Base-by-base conservation (phyloP, 2,113 vertebrate species). In the Antennarius striatus region DNA sequence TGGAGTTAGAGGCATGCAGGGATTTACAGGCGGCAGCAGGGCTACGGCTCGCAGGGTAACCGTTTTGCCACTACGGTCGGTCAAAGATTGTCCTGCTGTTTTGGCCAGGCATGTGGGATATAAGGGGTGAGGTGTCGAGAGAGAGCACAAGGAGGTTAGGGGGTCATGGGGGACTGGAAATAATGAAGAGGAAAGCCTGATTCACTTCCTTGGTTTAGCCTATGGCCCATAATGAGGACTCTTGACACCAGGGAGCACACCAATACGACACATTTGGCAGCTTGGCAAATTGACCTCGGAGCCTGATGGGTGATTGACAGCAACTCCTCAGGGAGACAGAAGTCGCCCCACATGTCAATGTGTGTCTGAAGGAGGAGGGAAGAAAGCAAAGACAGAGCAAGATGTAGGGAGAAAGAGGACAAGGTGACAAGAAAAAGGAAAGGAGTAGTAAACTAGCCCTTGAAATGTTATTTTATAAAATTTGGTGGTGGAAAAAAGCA, bases 181-280 rank as follows among this genome's bases (percentile, higher is more conserved):
- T 84, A 89, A 90, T 86, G 80, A 86, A 89, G 83, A 77, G 86
- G 74, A 84, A 88, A 84, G 85, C 75, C 81, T 84, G 59, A 62
- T 82, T 79, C 78, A 86, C 82, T 91, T 86, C 88, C 90, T 91
- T 89, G 84, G 90, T 91, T 92, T 91, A 91, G 86, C 90, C 90
- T 92, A 90, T 91, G 87, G 83, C 90, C 91, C 77, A 48, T 91
- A 91, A 92, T 91, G 88, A 91, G 85, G 79, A 80, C 76, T 86
- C 85, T 78, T 86, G 88, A 89, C 90, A 82, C 77, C 49, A 15
- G 62, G 85, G 81, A 84, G 80, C 75, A 73, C 84, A 85, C 72
- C 72, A 79, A 86, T 79, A 86, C 70, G 81, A 89, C 86, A 88
- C 86, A 84, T 90, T 88, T 86, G 87, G 82, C 82, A 86, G 84